Conservation (phyloP, 2,797 vertebrate genomes). For the Bucorvus abyssinicus region DNA sequence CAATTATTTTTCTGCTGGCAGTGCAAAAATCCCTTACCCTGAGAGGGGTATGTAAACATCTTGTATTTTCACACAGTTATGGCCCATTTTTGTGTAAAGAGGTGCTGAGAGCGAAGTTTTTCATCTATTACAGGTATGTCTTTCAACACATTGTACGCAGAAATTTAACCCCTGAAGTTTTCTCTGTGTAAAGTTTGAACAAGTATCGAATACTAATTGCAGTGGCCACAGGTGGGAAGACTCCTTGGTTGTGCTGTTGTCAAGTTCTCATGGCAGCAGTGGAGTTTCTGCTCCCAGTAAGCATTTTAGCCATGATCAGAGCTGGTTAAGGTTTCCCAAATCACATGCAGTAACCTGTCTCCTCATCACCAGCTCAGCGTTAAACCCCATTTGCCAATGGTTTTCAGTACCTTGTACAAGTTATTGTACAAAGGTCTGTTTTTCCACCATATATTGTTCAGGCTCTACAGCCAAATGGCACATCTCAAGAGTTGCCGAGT, state of each 20-base stretch:
- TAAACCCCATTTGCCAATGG: background rate
- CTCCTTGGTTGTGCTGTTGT: background rate
- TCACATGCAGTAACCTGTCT: rapidly evolving
- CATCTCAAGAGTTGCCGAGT: background rate
- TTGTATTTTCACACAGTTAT: background rate
- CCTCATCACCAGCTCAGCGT: rapidly evolving
- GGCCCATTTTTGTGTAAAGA: background rate
- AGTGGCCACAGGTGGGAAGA: background rate
- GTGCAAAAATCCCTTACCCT: background rate
- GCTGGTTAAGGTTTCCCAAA: background rate
- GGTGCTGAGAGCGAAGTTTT: background rate
- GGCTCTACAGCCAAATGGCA: background rate
- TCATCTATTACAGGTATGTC: background rate
- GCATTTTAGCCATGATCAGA: background rate
- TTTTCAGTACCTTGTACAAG: background rate
- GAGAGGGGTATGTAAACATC: background rate
- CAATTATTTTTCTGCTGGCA: background rate
- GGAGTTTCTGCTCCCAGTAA: rapidly evolving
- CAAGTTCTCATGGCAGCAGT: background rate
- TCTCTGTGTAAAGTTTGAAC: background rate
- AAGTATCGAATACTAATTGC: background rate
- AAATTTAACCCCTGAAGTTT: background rate
- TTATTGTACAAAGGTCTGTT: background rate
- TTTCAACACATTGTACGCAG: background rate
- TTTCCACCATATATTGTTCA: background rate